Base-by-base conservation (phyloP, 2,113 vertebrate genomes). In the Halcyon malimbica region DNA sequence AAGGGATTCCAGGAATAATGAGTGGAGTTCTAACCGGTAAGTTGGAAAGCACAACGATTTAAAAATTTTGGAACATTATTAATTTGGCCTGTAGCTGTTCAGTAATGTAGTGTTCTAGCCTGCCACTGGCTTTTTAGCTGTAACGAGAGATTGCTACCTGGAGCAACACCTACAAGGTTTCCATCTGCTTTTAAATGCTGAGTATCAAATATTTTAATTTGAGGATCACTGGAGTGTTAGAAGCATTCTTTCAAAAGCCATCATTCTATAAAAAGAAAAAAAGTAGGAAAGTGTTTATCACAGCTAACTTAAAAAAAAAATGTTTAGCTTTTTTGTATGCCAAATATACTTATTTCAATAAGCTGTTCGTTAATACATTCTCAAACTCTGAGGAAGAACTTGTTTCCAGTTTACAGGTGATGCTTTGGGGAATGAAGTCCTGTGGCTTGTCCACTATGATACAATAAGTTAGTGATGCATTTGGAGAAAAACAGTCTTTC, bases 1-100 rank as follows among this genome's bases (percentile, higher is more conserved):
- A 99, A 96, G 99, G 99, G 62, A 99, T 99, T 95, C 99, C 99
- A 0, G 99, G 99, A 6, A 97, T 99, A 92, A 98, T 96, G 87
- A 99, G 99, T 5, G 97, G 98, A 6, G 98, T 98, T 95, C 97
- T 99, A 65, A 92, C 92, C 91, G 98, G 99, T 99, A 81, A 97
- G 98, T 96, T 35, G 53, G 37, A 67, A 94, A 84, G 31, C 17
- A 21, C 5, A 35, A 8, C 25, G 26, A 69, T 42, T 42, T 68
- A 15, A 54, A 76, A 33, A 1, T 6, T 50, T 63, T 78, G 26
- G 16, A 17, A 42, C 6, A 4, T 28, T 21, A 6, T 57, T 81
- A 7, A 41, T 65, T 28, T 87, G 16, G n/a, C 44, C 13, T 21
- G 4, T 54, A 46, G 13, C 59, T 84, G 28, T 37, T 90, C 26